phyloP scores from a whole-genome alignment of 2,797 vertebrate species.

The Acanthornis magna region DNA sequence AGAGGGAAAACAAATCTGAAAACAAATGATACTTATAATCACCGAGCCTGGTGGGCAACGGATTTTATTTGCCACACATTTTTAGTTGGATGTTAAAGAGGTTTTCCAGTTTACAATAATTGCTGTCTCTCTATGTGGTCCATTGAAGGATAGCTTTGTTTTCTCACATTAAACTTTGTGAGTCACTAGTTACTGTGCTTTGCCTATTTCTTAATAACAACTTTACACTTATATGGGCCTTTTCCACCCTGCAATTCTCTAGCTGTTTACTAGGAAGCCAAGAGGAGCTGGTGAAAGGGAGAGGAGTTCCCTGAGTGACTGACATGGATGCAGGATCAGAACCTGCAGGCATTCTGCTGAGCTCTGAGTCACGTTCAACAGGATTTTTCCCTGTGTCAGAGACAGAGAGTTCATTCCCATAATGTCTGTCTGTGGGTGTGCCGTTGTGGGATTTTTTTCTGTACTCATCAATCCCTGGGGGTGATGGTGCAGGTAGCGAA shows the following conservation, averaged over 20 bases:
- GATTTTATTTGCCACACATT: background rate
- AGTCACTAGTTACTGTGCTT: constrained; percentile 8
- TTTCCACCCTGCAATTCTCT: constrained; percentile 2
- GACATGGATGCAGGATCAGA: background rate
- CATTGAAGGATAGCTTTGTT: constrained; percentile 44
- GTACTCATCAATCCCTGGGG: background rate
- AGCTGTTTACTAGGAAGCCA: background rate
- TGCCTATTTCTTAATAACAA: constrained; percentile 33
- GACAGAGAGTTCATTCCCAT: background rate
- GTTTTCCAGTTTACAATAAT: background rate
- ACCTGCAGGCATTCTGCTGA: background rate
- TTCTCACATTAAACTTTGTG: constrained; percentile 2
- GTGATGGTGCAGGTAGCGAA: background rate
- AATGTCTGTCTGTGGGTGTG: background rate
- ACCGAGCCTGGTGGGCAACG: background rate
- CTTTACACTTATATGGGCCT: background rate
- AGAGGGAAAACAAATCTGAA: constrained; percentile 23
- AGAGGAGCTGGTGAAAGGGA: background rate
- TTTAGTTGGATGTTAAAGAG: background rate
- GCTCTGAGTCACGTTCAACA: background rate
- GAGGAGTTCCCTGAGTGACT: background rate
- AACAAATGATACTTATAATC: background rate
- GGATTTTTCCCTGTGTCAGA: background rate
- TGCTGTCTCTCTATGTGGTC: background rate
- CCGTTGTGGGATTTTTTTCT: background rate